These are phyloP conservation scores for Ptychadena robeensis DNA, from an alignment of 2,797 vertebrate species.

Conservation along the genomic window DNA sequence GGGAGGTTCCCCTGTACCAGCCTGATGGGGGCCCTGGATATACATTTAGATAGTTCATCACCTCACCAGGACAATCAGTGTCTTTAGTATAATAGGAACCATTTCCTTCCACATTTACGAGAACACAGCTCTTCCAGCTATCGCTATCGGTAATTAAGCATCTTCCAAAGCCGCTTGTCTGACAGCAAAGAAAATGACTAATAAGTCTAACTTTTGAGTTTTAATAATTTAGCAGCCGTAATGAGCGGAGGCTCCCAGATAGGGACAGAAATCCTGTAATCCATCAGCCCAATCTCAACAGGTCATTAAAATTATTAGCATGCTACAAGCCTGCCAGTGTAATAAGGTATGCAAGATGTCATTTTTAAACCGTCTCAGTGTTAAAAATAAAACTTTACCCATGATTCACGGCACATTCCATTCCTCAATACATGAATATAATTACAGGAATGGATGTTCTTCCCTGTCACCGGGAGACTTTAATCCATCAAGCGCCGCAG, in stretches of 20 bases:
- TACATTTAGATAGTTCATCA: background rate
- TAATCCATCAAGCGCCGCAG: slow-evolving; percentile 7
- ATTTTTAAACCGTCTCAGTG: slow-evolving; percentile 19
- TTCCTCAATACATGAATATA: slow-evolving; percentile 27
- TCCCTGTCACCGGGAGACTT: background rate
- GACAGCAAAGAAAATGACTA: slow-evolving; percentile 49
- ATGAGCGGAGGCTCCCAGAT: slow-evolving; percentile 49
- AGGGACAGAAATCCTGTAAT: slow-evolving; percentile 20
- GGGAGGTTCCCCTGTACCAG: too few species aligned
- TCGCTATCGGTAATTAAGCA: slow-evolving; percentile 33
- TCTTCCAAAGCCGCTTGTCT: slow-evolving; percentile 24
- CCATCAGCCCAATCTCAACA: slow-evolving; percentile 42
- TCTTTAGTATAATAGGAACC: background rate
- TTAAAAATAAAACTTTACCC: slow-evolving; percentile 21
- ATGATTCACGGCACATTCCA: slow-evolving; percentile 35
- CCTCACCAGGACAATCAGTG: background rate
- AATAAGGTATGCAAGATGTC: slow-evolving; percentile 21
- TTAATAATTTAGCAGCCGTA: slow-evolving; percentile 49
- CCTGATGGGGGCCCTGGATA: too few species aligned
- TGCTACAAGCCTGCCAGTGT: slow-evolving; percentile 21
- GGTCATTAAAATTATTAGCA: slow-evolving; percentile 51
- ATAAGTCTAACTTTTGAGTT: slow-evolving; percentile 10
- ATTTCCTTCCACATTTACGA: slow-evolving; percentile 3
- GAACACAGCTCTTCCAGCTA: background rate
- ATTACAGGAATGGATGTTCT: slow-evolving; percentile 30